Evolutionary conservation across 2,888 invertebrate species (phyloP).

Genomic region (Dasypogon diadema): DNA sequence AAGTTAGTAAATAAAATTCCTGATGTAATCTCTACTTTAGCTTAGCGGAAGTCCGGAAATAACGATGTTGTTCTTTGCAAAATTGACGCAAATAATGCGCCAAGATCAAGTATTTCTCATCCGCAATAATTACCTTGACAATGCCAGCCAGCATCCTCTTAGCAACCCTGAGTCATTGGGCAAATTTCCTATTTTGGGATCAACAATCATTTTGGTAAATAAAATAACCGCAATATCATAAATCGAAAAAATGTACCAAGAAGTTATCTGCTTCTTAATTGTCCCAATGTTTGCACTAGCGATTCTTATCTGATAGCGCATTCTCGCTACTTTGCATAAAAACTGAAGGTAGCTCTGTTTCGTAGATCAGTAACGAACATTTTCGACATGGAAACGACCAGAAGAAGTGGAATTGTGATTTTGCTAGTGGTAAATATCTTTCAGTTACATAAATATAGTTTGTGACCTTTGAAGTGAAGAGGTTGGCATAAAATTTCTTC

Average conservation of each 20-base stretch:
- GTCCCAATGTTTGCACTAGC: conserved; percentile 6
- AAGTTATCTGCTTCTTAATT: conserved; percentile 27
- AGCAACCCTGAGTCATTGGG: conserved; percentile 34
- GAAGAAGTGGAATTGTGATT: conserved; percentile 63
- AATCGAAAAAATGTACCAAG: conserved; percentile 26
- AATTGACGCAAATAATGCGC: too few species aligned
- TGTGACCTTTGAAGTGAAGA: neutral
- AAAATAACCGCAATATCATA: conserved; percentile 44
- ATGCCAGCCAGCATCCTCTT: conserved; percentile 44
- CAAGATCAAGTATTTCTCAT: too few species aligned
- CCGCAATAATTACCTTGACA: too few species aligned
- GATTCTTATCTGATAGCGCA: conserved; percentile 10
- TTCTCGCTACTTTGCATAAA: conserved; percentile 62
- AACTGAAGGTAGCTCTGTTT: conserved; percentile 55
- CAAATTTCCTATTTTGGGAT: conserved; percentile 6
- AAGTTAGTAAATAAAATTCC: too few species aligned
- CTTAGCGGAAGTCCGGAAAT: too few species aligned
- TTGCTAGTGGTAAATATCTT: conserved; percentile 65
- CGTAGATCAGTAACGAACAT: conserved; percentile 65
- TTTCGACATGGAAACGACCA: conserved; percentile 66
- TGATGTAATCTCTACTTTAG: too few species aligned
- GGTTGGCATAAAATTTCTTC: conserved; percentile 21
- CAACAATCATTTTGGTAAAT: neutral
- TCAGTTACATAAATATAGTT: neutral
- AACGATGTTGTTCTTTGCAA: too few species aligned